Conservation (phyloP, 2,888 invertebrate species). For the Bruchidius siliquastri region DNA sequence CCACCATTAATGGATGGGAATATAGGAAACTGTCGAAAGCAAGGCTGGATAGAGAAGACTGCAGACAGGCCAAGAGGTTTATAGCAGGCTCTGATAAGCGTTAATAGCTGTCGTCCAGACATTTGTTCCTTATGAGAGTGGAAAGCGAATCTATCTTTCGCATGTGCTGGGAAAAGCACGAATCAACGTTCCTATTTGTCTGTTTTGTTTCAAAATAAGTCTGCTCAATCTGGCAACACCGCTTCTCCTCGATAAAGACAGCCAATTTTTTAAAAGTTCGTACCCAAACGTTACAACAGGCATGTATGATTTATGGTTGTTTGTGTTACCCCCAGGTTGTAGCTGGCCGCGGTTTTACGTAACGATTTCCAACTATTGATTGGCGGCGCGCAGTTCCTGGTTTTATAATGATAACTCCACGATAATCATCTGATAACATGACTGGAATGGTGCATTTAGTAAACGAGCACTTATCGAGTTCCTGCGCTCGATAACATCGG, state of each 20-base stretch:
- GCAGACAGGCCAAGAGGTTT: too few species aligned
- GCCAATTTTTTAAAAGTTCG: neutral
- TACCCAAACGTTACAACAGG: neutral
- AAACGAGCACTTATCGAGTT: conserved; percentile 26
- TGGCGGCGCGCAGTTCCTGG: conserved; percentile 29
- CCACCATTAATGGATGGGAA: too few species aligned
- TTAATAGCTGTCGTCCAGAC: too few species aligned
- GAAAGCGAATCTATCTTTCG: too few species aligned
- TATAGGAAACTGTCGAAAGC: too few species aligned
- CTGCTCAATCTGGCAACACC: neutral
- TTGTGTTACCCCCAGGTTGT: conserved; percentile 26
- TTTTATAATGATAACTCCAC: conserved; percentile 29
- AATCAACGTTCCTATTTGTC: neutral
- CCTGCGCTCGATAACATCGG: conserved; percentile 19
- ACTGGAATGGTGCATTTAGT: conserved; percentile 26
- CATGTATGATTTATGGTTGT: conserved; percentile 29
- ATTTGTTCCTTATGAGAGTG: too few species aligned
- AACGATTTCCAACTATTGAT: conserved; percentile 35
- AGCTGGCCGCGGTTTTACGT: conserved; percentile 18
- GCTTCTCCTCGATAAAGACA: neutral
- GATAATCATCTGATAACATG: conserved; percentile 28
- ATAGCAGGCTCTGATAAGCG: too few species aligned
- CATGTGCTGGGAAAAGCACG: too few species aligned
- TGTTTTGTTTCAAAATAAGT: neutral
- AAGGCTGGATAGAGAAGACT: too few species aligned